These are phyloP conservation scores for Dendropsophus ebraccatus DNA, from an alignment of 2,113 vertebrate genomes.

Conservation along the genomic window DNA sequence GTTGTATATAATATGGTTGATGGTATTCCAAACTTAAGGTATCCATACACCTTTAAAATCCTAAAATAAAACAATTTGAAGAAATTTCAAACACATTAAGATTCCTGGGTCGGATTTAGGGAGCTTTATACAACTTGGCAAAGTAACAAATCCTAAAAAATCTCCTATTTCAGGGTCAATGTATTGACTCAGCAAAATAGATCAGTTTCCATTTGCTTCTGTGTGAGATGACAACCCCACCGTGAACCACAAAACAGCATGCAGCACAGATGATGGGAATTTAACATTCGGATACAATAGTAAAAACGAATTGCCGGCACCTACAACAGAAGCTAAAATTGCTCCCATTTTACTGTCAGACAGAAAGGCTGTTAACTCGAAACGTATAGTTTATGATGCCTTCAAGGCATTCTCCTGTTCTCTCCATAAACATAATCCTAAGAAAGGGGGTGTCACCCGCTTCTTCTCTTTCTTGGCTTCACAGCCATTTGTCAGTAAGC, in stretches of 20 bases:
- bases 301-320: not conserved
- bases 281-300: not conserved
- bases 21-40: too few species aligned
- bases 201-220: not conserved
- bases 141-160: not conserved
- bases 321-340: not conserved
- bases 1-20: too few species aligned
- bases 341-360: not conserved
- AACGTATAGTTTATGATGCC: not conserved
- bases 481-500: not conserved
- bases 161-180: not conserved
- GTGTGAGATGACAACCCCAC: not conserved
- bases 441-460: not conserved
- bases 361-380: not conserved
- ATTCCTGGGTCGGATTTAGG: not conserved
- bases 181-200: not conserved
- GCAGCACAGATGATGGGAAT: not conserved
- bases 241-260: not conserved
- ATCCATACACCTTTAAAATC: too few species aligned
- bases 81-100: too few species aligned
- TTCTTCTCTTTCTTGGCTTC: constrained; percentile 4
- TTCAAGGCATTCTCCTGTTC: not conserved
- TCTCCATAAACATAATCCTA: not conserved
- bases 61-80: too few species aligned
- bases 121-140: not conserved